A percentile compares a stretch with the other conserved stretches of the same genome.
These are phyloP conservation scores for Apocheima hispidaria DNA, from an alignment of 2,888 invertebrate species.

Conservation along the genomic window DNA sequence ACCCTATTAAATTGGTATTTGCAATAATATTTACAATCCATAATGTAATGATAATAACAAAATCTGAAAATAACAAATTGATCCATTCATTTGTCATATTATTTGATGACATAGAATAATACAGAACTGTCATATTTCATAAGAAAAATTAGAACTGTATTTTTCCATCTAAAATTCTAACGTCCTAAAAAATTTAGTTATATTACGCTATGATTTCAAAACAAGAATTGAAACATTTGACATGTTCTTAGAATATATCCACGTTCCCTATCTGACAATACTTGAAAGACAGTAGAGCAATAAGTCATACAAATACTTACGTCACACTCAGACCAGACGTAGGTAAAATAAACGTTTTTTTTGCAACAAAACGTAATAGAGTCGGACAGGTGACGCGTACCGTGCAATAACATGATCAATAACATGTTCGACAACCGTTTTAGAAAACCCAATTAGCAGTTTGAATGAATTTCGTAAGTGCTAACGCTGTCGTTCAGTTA, in stretches of 20 bases:
- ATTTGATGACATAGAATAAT: too few species aligned
- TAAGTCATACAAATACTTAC: conserved; percentile 46
- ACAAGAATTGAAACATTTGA: not conserved
- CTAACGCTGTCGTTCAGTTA: conserved; percentile 22
- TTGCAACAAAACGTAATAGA: conserved; percentile 37
- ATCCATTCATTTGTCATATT: too few species aligned
- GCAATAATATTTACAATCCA: too few species aligned
- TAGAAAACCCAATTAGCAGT: conserved; percentile 29
- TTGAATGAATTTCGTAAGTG: conserved; percentile 32
- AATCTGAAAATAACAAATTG: too few species aligned
- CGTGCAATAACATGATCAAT: conserved; percentile 25
- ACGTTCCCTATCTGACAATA: conserved; percentile 14
- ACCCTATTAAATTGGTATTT: too few species aligned
- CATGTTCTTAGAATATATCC: not conserved
- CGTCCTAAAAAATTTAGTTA: too few species aligned
- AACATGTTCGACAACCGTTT: conserved; percentile 26
- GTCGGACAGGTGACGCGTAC: conserved; percentile 27
- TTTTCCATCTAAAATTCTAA: too few species aligned
- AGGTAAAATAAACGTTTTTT: conserved; percentile 45
- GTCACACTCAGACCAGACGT: conserved; percentile 42
- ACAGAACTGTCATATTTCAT: too few species aligned
- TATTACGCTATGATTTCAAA: too few species aligned
- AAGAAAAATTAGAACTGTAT: too few species aligned
- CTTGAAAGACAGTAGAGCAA: conserved; percentile 35
- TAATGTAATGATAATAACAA: too few species aligned